These are phyloP conservation scores for Drosophila prosaltans DNA, from an alignment of 1,140 invertebrate genomes.

Conservation along the genomic window DNA sequence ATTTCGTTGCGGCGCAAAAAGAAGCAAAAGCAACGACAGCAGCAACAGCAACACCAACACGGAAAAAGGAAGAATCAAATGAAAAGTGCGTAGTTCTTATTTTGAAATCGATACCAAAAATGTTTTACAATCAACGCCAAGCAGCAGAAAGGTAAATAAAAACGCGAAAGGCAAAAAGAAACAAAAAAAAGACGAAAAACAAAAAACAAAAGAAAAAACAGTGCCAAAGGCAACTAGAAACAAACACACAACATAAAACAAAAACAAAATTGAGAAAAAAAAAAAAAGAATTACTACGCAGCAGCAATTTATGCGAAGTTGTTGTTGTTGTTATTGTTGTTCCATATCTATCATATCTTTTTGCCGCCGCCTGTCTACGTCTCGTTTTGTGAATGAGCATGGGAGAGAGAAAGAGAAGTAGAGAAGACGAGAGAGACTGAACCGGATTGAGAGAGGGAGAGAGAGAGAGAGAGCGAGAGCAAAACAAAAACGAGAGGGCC, in stretches of 20 bases:
- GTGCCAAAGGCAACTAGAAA: conserved; percentile 40
- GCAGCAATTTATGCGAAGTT: conserved; percentile 79
- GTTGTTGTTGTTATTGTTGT: conserved; percentile 68
- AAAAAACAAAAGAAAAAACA: conserved; percentile 1
- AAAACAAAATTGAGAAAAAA: conserved; percentile 3
- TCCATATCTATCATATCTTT: conserved; percentile 78
- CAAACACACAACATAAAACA: conserved; percentile 44
- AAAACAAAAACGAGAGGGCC: neutral
- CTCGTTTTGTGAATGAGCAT: conserved; percentile 19
- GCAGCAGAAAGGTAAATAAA: conserved; percentile 35
- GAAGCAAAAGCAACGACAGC: neutral
- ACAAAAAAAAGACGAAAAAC: neutral
- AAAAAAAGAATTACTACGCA: conserved; percentile 77
- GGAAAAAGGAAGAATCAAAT: conserved; percentile 71
- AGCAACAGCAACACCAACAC: conserved; percentile 38
- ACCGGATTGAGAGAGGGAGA: neutral
- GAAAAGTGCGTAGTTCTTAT: conserved; percentile 78
- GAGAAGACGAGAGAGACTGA: neutral
- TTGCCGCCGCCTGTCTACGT: conserved; percentile 39
- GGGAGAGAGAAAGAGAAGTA: conserved; percentile 8
- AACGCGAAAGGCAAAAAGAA: neutral
- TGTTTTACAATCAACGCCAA: conserved; percentile 22
- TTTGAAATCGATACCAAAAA: conserved; percentile 79
- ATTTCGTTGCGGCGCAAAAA: conserved; percentile 19
- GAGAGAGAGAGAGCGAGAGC: neutral